Evolutionary conservation across 2,113 vertebrate genomes (phyloP).

Genomic region (Cercocebus atys): DNA sequence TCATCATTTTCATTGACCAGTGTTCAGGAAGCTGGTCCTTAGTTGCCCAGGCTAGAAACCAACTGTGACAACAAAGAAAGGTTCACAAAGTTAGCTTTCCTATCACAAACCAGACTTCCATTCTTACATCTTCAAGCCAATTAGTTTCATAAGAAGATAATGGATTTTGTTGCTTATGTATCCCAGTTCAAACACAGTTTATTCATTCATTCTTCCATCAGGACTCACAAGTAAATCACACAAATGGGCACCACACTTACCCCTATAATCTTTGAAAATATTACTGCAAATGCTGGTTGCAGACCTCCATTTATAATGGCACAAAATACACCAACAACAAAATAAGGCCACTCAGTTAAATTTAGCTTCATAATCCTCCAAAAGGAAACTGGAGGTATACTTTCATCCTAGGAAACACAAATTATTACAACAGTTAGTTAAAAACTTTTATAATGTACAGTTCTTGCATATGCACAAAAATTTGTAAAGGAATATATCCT

Average conservation of each 20-base stretch:
- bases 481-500: neutral
- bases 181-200: neutral
- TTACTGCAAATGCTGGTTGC: constrained; percentile 92
- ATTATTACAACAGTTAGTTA: constrained; percentile 12
- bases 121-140: neutral
- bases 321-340: constrained; percentile 88
- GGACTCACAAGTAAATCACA: neutral
- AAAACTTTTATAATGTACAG: neutral
- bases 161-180: neutral
- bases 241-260: constrained; percentile 83
- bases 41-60: neutral
- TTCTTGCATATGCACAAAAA: neutral
- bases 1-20: neutral
- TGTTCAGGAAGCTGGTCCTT: neutral
- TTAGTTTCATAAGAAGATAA: neutral
- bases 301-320: constrained; percentile 91
- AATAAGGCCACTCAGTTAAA: constrained; percentile 92
- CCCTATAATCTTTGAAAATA: constrained; percentile 94
- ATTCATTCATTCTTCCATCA: constrained; percentile 10
- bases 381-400: constrained; percentile 88
- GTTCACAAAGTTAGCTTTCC: neutral
- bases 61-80: neutral
- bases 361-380: constrained; percentile 91
- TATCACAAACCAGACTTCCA: neutral
- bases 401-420: constrained; percentile 83